Base-by-base conservation (phyloP, 2,888 invertebrate genomes). In the Tetramorium bicarinatum region DNA sequence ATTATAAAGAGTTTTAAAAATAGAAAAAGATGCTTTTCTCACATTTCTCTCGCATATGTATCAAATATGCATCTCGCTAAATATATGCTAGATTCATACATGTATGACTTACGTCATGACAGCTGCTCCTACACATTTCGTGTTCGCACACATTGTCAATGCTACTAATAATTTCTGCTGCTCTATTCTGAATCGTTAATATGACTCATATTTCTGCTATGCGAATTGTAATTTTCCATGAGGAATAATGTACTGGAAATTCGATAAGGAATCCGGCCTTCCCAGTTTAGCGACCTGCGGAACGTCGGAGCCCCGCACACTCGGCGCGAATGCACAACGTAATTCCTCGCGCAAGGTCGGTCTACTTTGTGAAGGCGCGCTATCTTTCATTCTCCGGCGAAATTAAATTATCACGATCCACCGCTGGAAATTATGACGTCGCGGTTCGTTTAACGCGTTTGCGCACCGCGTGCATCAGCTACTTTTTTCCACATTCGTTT, bases 351-450 rank as follows among this genome's bases (percentile, higher is more conserved):
- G 44, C 54, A 47, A 47, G 34, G 59, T 41, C 71, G 79, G 8
- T 59, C 79, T 59, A 71, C 72, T 71, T 80, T 80, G 79, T 9
- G 47, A 21, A 69, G 52, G 41, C 81, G 41, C 62, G 29, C 62
- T 74, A 81, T 62, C 62, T 72, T 76, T 67, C 67, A 67, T 61
- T 61, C 29, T 34, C 44, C 8, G 41, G 49, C 62, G 34, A 62
- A 76, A 84, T 84, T 67, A 84, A 84, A 84, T 71, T 71, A 82
- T 72, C 84, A 64, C 56, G 54, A 75, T 59, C 80, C n/a, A 67
- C 54, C 79, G 52, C 54, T 66, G 61, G n/a, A 84, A 82, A 71
- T 85, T 83, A 88, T 85, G 83, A 85, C 82, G 61, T 83, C 76
- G 85, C 80, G 85, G 71, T 88, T 77, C 82, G 83, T 64, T 88